Base-by-base conservation (phyloP, 2,113 vertebrate species). In the Struthidea cinerea region DNA sequence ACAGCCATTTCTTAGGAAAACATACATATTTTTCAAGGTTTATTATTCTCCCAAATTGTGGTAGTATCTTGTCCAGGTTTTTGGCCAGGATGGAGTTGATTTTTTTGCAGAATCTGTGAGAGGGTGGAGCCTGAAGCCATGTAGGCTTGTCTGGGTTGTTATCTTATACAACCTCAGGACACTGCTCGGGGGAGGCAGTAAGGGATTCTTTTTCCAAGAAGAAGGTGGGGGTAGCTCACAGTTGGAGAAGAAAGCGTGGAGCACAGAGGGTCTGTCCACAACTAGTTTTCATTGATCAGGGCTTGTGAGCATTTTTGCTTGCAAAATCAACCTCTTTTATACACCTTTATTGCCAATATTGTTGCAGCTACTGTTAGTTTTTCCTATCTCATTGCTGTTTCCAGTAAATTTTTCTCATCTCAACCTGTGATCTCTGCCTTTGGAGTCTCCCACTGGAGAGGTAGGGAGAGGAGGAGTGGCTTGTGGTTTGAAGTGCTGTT, bases 301-400 rank as follows among this genome's bases (percentile, higher is more conserved):
- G 4, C 41, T 61, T 55, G n/a, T 76, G 64, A 69, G 21, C 26
- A 49, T 27, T 83, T 76, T 32, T 41, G n/a, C 13, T 6, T n/a
- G 39, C 41, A 30, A 44, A 74, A 37, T 33, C 17, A 13, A 8
- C 22, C 59, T 65, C 18, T 57, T 80, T 28, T 14, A 18, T 13
- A 37, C 4, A 26, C 1, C 47, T 53, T 12, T n/a, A 11, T 53
- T 44, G 28, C 32, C 22, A 7, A 33, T 50, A 49, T 57, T 50
- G 4, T 57, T n/a, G 20, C 2, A 2, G 5, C 8, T 53, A n/a
- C 28, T 30, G 23, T 16, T 67, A 1, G 1, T 39, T 46, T 75
- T 75, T n/a, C 20, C 53, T 68, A 15, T 11, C 23, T 39, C 23
- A 50, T 59, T 52, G 23, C 13, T 75, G 16, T n/a, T 60, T 60